A percentile compares a stretch with the other conserved stretches of the same genome.
Conservation (phyloP, 2,888 invertebrate species). For the Rhimphoctona megacephalus region DNA sequence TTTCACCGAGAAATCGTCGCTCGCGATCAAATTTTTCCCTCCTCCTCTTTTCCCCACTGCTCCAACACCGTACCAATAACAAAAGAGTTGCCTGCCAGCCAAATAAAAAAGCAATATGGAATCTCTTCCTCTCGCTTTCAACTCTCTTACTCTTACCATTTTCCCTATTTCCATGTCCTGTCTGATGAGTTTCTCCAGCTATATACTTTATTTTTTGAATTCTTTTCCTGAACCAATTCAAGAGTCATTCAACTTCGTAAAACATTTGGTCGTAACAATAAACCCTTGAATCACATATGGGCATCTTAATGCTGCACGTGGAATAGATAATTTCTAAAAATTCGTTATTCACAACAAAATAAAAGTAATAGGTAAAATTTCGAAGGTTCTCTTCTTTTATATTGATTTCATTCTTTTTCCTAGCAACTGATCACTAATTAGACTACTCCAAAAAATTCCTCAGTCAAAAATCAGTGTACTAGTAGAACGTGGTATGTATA, state of each 20-base stretch:
- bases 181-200: constrained; percentile 1
- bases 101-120: constrained; percentile 33
- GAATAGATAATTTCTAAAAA: background rate
- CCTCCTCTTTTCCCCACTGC: background rate
- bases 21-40: constrained; percentile 53
- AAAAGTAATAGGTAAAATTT: constrained; percentile 1
- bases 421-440: constrained; percentile 10
- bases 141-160: background rate
- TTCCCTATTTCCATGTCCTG: background rate
- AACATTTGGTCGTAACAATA: background rate
- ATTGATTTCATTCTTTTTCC: background rate
- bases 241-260: background rate
- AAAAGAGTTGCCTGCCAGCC: constrained; percentile 15
- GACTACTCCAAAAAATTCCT: constrained; percentile 6
- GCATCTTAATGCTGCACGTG: background rate
- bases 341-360: background rate
- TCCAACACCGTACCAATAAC: background rate
- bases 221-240: background rate
- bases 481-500: background rate
- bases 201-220: background rate
- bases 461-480: background rate
- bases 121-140: background rate
- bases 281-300: background rate
- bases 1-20: constrained; percentile 45
- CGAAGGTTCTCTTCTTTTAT: background rate